Evolutionary conservation across 2,888 invertebrate species (phyloP).

Genomic region (Pterostichus madidus): DNA sequence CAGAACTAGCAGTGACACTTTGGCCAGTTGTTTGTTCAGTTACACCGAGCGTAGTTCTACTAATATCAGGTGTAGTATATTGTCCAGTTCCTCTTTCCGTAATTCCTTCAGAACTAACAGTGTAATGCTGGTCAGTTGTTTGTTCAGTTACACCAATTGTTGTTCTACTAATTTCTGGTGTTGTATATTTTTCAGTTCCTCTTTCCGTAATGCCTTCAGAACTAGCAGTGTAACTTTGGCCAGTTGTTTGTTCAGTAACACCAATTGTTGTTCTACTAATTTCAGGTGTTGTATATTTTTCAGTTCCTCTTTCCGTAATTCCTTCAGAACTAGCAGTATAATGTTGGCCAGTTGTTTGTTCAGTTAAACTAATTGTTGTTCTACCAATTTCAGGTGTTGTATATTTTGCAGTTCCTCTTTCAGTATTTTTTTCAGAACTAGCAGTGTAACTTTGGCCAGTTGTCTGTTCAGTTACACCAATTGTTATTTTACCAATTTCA

Average conservation of each 20-base stretch:
- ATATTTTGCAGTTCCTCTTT: slow-evolving; percentile 28
- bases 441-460: slow-evolving; percentile 2
- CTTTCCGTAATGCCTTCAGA: no score
- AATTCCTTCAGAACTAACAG: not conserved
- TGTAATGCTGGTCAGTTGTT: slow-evolving; percentile 31
- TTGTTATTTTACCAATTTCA: no score
- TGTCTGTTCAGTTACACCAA: slow-evolving; percentile 53
- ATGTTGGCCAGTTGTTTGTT: slow-evolving; percentile 63
- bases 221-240: slow-evolving; percentile 68
- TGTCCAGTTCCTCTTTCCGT: slow-evolving; percentile 26
- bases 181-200: slow-evolving; percentile 31
- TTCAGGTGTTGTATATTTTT: not conserved
- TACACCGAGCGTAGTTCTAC: slow-evolving; percentile 24
- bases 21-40: slow-evolving; percentile 20
- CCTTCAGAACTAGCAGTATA: no score
- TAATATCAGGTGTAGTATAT: slow-evolving; percentile 38
- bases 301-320: no score
- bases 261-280: slow-evolving; percentile 11
- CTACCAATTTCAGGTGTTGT: slow-evolving; percentile 37
- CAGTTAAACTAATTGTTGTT: slow-evolving; percentile 31
- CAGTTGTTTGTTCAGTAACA: slow-evolving; percentile 64
- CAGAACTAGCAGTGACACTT: not conserved
- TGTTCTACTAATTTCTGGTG: slow-evolving; percentile 73
- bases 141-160: slow-evolving; percentile 72
- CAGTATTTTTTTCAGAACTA: slow-evolving; percentile 8